Conservation (phyloP, 2,888 invertebrate genomes). For the Steinernema scapterisci region DNA sequence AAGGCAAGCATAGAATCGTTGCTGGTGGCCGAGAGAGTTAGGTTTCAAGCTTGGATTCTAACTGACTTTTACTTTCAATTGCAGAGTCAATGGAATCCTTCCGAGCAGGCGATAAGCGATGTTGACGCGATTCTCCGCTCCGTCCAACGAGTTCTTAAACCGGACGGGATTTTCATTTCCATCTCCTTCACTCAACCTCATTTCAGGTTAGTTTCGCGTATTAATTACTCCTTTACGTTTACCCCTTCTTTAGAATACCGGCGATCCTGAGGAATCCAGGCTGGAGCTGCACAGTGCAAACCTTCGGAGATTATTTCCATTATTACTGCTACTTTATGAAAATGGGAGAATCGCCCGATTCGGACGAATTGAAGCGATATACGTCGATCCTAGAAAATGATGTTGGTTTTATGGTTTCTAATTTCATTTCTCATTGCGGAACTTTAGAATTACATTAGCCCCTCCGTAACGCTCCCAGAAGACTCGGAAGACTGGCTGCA, state of each 20-base stretch:
- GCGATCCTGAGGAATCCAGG: constrained; percentile 47
- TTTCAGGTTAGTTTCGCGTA: constrained; percentile 56
- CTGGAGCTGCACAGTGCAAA: constrained; percentile 50
- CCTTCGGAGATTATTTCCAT: constrained; percentile 57
- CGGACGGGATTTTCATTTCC: constrained; percentile 67
- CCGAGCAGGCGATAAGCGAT: constrained; percentile 46
- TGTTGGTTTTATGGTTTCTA: background rate
- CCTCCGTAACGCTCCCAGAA: background rate
- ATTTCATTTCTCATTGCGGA: background rate
- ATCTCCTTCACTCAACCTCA: constrained; percentile 71
- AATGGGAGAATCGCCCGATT: constrained; percentile 39
- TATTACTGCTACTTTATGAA: constrained; percentile 55
- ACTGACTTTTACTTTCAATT: constrained; percentile 32
- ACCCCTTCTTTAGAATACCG: constrained; percentile 55
- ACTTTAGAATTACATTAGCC: background rate
- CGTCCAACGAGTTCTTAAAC: constrained; percentile 65
- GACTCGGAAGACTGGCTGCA: constrained; percentile 18
- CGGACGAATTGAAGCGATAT: background rate
- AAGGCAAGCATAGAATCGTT: constrained; percentile 71
- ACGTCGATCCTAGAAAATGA: background rate
- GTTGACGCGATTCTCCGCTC: constrained; percentile 61
- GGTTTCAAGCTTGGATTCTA: background rate
- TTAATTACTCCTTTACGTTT: background rate
- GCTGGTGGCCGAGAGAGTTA: constrained; percentile 66
- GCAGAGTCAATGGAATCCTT: constrained; percentile 57